Percentiles rank a stretch among this genome's conserved stretches.
phyloP scores from a whole-genome alignment of 2,113 vertebrate genomes.

The Pimephales promelas region DNA sequence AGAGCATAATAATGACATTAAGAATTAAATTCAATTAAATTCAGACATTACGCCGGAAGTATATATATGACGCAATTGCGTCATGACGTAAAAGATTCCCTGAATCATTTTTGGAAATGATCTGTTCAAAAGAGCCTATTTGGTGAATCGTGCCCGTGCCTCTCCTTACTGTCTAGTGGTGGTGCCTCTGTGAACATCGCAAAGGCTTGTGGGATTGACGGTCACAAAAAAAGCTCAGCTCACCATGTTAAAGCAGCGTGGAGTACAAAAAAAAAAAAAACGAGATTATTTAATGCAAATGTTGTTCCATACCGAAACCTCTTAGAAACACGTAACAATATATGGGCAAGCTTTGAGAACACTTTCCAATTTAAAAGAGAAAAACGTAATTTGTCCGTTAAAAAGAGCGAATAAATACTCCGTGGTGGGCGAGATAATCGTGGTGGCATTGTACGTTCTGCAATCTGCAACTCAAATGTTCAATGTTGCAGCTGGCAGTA shows the following conservation, averaged over 20 bases:
- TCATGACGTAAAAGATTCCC: neutral
- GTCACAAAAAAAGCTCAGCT: neutral
- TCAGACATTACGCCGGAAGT: neutral
- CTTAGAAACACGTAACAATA: neutral
- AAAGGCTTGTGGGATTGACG: conserved; percentile 53
- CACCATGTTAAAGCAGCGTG: neutral
- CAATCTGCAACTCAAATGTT: neutral
- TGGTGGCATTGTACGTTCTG: neutral
- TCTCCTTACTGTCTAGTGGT: too few relatives aligned
- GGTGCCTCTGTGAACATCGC: conserved; percentile 32
- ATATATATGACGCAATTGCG: neutral
- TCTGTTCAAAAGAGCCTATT: neutral
- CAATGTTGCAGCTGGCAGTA: neutral
- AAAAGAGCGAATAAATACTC: neutral
- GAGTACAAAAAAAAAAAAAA: neutral
- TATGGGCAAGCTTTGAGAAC: neutral
- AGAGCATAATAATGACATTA: neutral
- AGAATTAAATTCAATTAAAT: too few relatives aligned
- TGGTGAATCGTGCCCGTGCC: neutral
- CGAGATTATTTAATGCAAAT: neutral
- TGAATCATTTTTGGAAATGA: neutral
- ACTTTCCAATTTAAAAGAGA: neutral
- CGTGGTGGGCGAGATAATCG: neutral
- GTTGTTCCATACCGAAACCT: neutral
- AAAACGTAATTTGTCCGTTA: neutral